phyloP scores from a whole-genome alignment of 1,140 invertebrate genomes.

The Aphis craccivora region DNA sequence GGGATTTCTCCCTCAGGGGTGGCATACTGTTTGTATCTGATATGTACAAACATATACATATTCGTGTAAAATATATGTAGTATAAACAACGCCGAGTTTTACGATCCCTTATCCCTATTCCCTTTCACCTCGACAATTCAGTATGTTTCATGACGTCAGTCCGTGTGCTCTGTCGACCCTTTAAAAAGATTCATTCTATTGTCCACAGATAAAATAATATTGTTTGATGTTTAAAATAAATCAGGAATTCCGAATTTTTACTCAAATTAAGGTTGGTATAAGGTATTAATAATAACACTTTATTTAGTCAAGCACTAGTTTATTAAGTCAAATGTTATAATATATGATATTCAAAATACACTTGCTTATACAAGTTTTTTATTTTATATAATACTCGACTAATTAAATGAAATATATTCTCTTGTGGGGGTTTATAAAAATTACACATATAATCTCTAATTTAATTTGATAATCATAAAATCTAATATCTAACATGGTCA shows the following conservation, averaged over 20 bases:
- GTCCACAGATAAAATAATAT: background rate
- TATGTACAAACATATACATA: background rate
- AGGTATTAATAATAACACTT: background rate
- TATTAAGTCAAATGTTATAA: background rate
- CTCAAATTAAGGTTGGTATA: background rate
- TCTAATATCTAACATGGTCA: no score
- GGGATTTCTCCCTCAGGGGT: conserved; percentile 40
- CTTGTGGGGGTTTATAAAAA: background rate
- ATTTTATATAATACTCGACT: background rate
- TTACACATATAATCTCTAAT: background rate
- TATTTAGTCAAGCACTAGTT: background rate
- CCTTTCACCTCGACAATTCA: conserved; percentile 42
- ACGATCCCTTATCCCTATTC: conserved; percentile 35
- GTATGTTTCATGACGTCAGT: conserved; percentile 29
- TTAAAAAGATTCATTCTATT: background rate
- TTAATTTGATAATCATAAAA: background rate
- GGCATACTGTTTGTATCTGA: conserved; percentile 40
- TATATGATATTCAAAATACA: background rate
- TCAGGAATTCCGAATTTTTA: background rate
- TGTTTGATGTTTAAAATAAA: background rate
- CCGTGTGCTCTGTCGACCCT: conserved; percentile 22
- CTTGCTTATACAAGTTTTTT: background rate
- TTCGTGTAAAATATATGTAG: conserved; percentile 16
- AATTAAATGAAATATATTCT: background rate
- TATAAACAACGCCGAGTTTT: conserved; percentile 45